These are phyloP conservation scores for Actinostola sp. DNA, from an alignment of 92 coral and sea anemone species.

Conservation along the genomic window DNA sequence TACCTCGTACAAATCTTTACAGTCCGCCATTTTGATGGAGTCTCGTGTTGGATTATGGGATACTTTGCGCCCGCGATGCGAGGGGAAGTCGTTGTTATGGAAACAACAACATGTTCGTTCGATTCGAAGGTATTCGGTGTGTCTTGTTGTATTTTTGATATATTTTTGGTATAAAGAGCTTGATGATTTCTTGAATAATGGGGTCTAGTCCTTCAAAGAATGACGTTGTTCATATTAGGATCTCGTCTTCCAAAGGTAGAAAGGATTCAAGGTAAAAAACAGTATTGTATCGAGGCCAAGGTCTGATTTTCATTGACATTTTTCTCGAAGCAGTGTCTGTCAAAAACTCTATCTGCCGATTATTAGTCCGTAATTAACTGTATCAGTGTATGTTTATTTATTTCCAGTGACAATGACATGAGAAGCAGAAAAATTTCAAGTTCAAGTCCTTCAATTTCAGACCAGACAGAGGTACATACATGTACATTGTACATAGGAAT, in stretches of 20 bases:
- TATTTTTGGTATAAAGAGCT: not conserved
- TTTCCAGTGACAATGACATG: not conserved
- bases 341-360: no score
- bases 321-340: no score
- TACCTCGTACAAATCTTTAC: not conserved
- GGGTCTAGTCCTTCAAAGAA: constrained; percentile 70
- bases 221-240: constrained; percentile 60
- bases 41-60: constrained; percentile 14
- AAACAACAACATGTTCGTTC: constrained; percentile 18
- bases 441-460: not conserved
- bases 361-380: no score
- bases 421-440: not conserved
- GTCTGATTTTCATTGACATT: not conserved
- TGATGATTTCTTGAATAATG: constrained; percentile 26
- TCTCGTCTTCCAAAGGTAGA: constrained; percentile 42
- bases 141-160: not conserved
- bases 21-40: constrained; percentile 37
- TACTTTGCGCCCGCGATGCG: constrained; percentile 1
- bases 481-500: not conserved
- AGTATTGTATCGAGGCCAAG: not conserved
- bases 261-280: constrained; percentile 19
- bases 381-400: no score
- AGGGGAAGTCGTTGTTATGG: constrained; percentile 27
- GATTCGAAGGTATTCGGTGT: not conserved
- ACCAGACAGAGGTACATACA: not conserved